Evolutionary conservation across 2,113 vertebrate species (phyloP).

Genomic region (Charina bottae): DNA sequence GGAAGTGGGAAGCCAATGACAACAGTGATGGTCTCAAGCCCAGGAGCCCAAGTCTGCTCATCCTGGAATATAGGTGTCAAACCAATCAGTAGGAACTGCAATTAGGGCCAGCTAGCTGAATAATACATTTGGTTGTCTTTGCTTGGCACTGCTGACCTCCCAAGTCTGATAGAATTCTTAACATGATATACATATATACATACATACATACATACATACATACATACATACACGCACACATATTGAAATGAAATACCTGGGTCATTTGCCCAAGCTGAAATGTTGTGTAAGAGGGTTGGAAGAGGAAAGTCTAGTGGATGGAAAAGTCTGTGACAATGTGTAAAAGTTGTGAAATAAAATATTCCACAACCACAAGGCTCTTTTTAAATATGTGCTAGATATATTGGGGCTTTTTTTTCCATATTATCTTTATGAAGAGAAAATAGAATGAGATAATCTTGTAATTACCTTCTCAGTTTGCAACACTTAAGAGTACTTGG

Average conservation of each 20-base stretch:
- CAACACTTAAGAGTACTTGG: neutral
- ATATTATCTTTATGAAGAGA: rapidly evolving
- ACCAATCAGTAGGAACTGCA: neutral
- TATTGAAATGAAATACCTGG: conserved; percentile 15
- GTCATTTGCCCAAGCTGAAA: conserved; percentile 31
- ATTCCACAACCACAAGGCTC: conserved; percentile 44
- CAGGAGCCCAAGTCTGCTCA: rapidly evolving
- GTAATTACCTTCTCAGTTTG: neutral
- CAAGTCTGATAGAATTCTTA: conserved; percentile 41
- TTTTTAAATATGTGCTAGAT: conserved; percentile 42
- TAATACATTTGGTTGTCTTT: conserved; percentile 25
- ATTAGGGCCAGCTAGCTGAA: conserved; percentile 51
- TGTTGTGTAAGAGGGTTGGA: conserved; percentile 39
- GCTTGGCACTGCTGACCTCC: conserved; percentile 29
- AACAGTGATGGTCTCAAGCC: conserved; percentile 58
- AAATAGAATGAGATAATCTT: neutral
- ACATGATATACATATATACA: too few species aligned
- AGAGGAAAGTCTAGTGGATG: conserved; percentile 57
- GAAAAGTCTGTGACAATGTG: conserved; percentile 58
- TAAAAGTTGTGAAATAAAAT: conserved; percentile 69
- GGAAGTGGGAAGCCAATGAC: conserved; percentile 15
- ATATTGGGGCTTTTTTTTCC: neutral
- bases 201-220: too few species aligned
- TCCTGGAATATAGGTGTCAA: conserved; percentile 35
- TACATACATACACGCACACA: too few species aligned